Evolutionary conservation across 2,113 vertebrate species (phyloP).

Genomic region (Gambusia affinis): DNA sequence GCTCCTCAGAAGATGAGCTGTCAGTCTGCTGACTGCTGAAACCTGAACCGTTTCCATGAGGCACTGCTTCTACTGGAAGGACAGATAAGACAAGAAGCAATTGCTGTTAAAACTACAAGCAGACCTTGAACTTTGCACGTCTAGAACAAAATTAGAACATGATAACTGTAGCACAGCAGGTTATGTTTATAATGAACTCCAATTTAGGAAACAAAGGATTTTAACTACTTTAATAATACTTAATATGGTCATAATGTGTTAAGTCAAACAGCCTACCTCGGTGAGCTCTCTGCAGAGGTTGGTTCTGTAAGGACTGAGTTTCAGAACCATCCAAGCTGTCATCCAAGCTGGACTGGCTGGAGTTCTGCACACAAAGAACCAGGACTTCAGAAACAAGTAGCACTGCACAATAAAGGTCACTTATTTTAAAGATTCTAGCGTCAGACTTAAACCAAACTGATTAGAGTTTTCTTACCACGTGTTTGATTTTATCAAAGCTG

Average conservation of each 20-base stretch:
- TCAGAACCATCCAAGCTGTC: conserved; percentile 65
- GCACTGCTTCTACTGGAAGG: conserved; percentile 51
- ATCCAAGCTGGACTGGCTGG: conserved; percentile 79
- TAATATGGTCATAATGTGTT: neutral
- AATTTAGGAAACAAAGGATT: neutral
- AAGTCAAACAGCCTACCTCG: conserved; percentile 61
- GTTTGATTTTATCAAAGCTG: conserved; percentile 71
- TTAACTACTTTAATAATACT: neutral
- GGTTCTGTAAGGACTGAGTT: conserved; percentile 35
- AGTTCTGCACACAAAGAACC: conserved; percentile 63
- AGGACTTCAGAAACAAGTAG: neutral
- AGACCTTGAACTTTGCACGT: conserved; percentile 13
- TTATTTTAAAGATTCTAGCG: neutral
- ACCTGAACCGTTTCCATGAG: conserved; percentile 36
- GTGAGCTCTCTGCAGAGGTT: conserved; percentile 33
- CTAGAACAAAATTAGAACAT: neutral
- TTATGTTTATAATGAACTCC: neutral
- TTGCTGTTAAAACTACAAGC: neutral
- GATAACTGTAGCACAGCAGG: neutral
- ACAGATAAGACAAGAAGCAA: neutral
- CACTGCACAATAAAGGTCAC: neutral
- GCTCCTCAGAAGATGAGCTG: conserved; percentile 67
- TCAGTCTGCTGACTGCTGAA: conserved; percentile 58
- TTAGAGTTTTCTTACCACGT: conserved; percentile 67
- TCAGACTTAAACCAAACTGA: neutral